Evolutionary conservation across 2,888 invertebrate species (phyloP), one percentile per base, ranked within the genome.

Genomic region (Drosophila siamana): DNA sequence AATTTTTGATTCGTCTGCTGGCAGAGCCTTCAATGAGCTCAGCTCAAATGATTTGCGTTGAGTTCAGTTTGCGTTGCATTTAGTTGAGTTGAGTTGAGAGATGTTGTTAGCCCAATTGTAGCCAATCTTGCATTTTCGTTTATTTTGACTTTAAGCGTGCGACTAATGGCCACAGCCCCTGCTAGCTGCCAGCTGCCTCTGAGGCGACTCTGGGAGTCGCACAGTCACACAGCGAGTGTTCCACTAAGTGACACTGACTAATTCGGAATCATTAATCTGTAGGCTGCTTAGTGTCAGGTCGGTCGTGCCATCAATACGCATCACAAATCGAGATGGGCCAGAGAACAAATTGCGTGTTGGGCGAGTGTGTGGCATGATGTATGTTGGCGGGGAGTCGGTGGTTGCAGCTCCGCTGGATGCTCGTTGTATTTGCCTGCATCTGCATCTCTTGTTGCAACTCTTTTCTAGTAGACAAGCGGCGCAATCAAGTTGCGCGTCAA

Each of bases 191-290:
- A 11, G 44, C 16, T 24, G 11, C 48, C 13, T 8, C 13, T 4
- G 36, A 15, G 36, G 36, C 36, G 36, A 15, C 22, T 40, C 15
- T 13, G 16, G 6, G 36, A 38, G 36, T n/a, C 50, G n/a, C n/a
- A 43, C 62, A 51, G 26, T 26, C 26, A 6, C 24, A 48, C 70
- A 67, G 82, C 75, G 52, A 63, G 74, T 60, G 80, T 73, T 66
- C 73, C 68, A 76, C 63, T 88, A 88, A 75, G 71, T 72, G 86
- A 89, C 89, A 89, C 75, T 89, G 86, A 86, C 88, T 89, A 89
- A 86, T 86, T 74, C 60, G 55, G 64, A 40, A 55, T 69, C 86
- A 86, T 86, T 89, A 84, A 89, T 86, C 89, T 77, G 54, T 6
- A 33, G 38, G 74, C 88, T 87, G 86, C 88, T 86, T 86, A 89